Percentiles rank a stretch among this genome's conserved stretches.
These are phyloP conservation scores for Scomber scombrus DNA, from an alignment of 2,113 vertebrate genomes.

Conservation along the genomic window DNA sequence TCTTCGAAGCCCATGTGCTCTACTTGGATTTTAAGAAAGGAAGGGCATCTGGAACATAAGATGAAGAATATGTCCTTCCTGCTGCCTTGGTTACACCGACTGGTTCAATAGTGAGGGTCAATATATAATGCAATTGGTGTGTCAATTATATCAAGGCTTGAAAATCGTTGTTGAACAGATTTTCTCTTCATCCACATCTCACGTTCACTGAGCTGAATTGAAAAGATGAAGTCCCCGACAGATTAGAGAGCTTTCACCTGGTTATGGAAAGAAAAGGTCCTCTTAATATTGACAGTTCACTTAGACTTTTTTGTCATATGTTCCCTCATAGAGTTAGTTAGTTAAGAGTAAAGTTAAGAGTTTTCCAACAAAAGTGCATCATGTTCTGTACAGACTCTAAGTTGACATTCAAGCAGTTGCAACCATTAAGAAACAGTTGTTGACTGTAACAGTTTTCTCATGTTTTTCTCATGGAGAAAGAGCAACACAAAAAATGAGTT, in stretches of 20 bases:
- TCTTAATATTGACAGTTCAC: background rate
- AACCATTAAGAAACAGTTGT: background rate
- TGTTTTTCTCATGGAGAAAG: background rate
- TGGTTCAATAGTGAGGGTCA: slow-evolving; percentile 31
- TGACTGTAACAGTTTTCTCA: background rate
- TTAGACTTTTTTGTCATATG: background rate
- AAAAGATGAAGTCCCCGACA: background rate
- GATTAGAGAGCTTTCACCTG: background rate
- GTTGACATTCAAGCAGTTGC: background rate
- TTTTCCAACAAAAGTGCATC: background rate
- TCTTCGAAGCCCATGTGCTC: background rate
- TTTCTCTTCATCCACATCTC: slow-evolving; percentile 17
- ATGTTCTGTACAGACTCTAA: background rate
- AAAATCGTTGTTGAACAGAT: slow-evolving; percentile 18
- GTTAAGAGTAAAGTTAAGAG: background rate
- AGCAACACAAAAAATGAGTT: background rate
- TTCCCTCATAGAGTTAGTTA: background rate
- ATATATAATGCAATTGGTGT: slow-evolving; percentile 43
- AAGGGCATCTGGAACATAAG: background rate
- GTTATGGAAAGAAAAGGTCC: background rate
- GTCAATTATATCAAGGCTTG: slow-evolving; percentile 40
- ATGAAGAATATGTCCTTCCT: slow-evolving; percentile 34
- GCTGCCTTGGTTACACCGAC: slow-evolving; percentile 17
- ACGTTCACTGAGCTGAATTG: slow-evolving; percentile 2
- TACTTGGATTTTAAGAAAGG: background rate